Evolutionary conservation across 1,140 invertebrate genomes (phyloP), one percentile per base, ranked within the genome.

Genomic region (Drosophila subpulchrella): DNA sequence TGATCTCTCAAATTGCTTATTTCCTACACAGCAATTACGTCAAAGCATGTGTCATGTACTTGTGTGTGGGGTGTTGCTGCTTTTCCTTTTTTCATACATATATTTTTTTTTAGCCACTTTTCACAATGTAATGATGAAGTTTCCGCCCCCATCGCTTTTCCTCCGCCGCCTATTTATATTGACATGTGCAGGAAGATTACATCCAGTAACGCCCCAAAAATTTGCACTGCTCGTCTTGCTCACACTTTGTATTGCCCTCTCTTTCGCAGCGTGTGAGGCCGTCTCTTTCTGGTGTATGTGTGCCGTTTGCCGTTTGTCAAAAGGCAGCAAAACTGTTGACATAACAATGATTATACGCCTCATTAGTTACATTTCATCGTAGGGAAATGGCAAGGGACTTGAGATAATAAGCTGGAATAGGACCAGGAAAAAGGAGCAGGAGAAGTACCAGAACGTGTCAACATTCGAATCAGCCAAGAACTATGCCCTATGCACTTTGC

Each of bases 261-360:
- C 15, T 42, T 10, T 70, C 27, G 42, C 2, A 17, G 17, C 30
- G 27, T 55, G 32, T 50, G 20, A 62, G 32, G 24, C 30, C 48
- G 24, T 48, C 42, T 62, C 44, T 48, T 20, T 36, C 32, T 6
- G 10, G 41, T 34, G 66, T 46, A 20, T 57, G 48, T 73, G 59
- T 47, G n/a, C n/a, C n/a, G 65, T 66, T 17, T 10, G 32, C 32
- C 76, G 85, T 89, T 84, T 88, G 84, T 88, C 84, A 89, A 81
- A 89, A 89, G 80, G 70, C 77, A 90, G 77, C 73, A 81, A 89
- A 89, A 90, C 85, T 90, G 84, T 89, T 89, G 84, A 89, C 84
- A 89, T 90, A 89, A 89, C 84, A 90, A 89, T 89, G 84, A 89
- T 89, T 89, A 89, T 89, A 90, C 85, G 84, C 80, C 84, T 89